Base-by-base conservation (phyloP, 1,140 invertebrate genomes). In the Bombus cullumanus region DNA sequence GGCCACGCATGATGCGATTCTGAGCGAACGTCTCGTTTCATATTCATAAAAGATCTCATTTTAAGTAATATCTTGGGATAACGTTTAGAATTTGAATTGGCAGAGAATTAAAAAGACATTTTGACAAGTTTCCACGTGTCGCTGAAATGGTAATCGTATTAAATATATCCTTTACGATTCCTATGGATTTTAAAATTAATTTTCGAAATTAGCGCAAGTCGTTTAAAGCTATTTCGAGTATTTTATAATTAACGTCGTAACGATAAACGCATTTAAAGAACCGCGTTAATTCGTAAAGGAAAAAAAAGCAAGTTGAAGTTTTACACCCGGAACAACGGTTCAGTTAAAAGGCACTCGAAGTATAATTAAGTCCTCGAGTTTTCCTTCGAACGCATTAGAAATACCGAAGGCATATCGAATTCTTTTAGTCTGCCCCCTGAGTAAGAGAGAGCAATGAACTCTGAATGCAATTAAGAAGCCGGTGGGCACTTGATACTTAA, bases 401-500 rank as follows among this genome's bases (percentile, higher is more conserved):
- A 69, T 28, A 68, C 34, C 43, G 25, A 25, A 9, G 41, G 31
- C 13, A 34, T 77, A 69, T 47, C 43, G 37, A 47, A 47, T 47
- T 66, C 59, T 80, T 79, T 69, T 66, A 34, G 31, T 34, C 13
- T 3, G n/a, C 28, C 31, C 64, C 64, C 41, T 12, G 53, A 47
- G 41, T 31, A 80, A n/a, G n/a, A 53, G 78, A 25, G 78, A 53
- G 78, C 78, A 37, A 53, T 53, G 78, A 80, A 80, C 64, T 69
- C 43, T 39, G 78, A 80, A 80, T 80, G 78, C 78, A 80, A 80
- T 80, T 80, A 80, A 80, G 78, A 80, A 80, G 78, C 62, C 43
- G 37, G 78, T 53, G 37, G 64, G 78, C 78, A 80, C 78, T 80
- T 80, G 78, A 80, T 80, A 80, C 78, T 82, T 73, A 82, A 82